phyloP scores from a whole-genome alignment of 2,888 invertebrate species.

The Smittia sp. region DNA sequence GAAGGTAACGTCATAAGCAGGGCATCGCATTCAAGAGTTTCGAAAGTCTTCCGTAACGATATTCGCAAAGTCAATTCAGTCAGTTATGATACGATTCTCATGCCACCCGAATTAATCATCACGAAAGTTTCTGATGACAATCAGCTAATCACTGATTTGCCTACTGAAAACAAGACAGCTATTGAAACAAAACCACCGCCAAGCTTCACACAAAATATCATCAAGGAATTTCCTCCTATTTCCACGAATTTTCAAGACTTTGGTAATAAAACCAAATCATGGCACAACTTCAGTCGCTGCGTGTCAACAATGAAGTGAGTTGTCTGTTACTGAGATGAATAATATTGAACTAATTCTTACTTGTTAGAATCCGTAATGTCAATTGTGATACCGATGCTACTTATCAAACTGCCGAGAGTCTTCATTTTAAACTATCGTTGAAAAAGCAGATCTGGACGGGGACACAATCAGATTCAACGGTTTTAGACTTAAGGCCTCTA shows the following conservation, averaged over 20 bases:
- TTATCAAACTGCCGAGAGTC: conserved; percentile 46
- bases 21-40: not conserved
- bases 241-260: too few species aligned
- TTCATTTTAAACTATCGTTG: conserved; percentile 65
- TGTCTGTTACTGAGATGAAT: conserved; percentile 5
- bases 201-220: conserved; percentile 45
- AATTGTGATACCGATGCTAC: conserved; percentile 31
- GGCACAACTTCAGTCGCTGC: conserved; percentile 50
- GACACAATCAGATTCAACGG: conserved; percentile 52
- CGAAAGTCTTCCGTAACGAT: conserved; percentile 25
- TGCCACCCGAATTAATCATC: conserved; percentile 56
- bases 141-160: conserved; percentile 31
- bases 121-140: conserved; percentile 46
- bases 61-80: conserved; percentile 31
- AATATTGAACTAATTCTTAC: too few species aligned
- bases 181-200: conserved; percentile 39
- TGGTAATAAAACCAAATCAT: conserved; percentile 49
- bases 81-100: conserved; percentile 43
- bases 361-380: conserved; percentile 27
- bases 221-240: conserved; percentile 46
- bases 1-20: conserved; percentile 31
- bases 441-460: conserved; percentile 77
- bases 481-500: conserved; percentile 54
- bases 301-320: conserved; percentile 45
- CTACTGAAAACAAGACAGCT: conserved; percentile 35